Base-by-base conservation (phyloP, 1,140 invertebrate species). In the Euura saliciscinereae region DNA sequence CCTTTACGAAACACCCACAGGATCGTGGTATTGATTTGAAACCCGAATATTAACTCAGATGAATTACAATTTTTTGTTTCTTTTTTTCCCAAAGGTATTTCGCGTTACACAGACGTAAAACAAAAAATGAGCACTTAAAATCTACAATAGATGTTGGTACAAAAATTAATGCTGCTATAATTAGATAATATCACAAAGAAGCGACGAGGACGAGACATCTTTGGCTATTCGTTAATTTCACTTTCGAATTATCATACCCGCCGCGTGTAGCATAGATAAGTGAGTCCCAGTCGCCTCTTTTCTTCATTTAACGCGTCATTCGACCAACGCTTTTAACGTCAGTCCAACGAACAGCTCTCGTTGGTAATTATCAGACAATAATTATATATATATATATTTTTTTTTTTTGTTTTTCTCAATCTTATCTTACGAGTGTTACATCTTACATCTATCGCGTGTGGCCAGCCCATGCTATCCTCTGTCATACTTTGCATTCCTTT, bases 111-210 rank as follows among this genome's bases (percentile, higher is more conserved):
- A 59, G 13, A 59, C 5, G 10, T 11, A 28, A 28, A 28, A 59
- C 10, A 6, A 59, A 11, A 59, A 59, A 59, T 59, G 4, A 59
- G 51, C 78, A 79, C 78, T 83, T 80, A 82, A 83, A 74, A 72
- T 78, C 85, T 86, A 86, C 83, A 77, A 79, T 82, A 87, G 83
- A 80, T 83, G 83, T 83, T 80, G 79, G 85, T 86, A 87, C 85
- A 87, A 87, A 87, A 87, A 85, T 87, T 84, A 87, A 87, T 86
- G 81, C 76, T 80, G 81, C 81, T 85, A 82, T 78, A 78, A 75
- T 76, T 73, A 77, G 75, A 74, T 78, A 70, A 42, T 72, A 65
- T 6, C 11, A 68, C 66, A 83, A 87, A 86, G 83, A 73, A 84
- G 77, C 78, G 78, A 84, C 83, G 76, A 78, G 82, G 82, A 86